A percentile compares a stretch with the other conserved stretches of the same genome.
These are phyloP conservation scores for Tokudaia muenninki DNA, from an alignment of 2,797 vertebrate species.

Conservation along the genomic window DNA sequence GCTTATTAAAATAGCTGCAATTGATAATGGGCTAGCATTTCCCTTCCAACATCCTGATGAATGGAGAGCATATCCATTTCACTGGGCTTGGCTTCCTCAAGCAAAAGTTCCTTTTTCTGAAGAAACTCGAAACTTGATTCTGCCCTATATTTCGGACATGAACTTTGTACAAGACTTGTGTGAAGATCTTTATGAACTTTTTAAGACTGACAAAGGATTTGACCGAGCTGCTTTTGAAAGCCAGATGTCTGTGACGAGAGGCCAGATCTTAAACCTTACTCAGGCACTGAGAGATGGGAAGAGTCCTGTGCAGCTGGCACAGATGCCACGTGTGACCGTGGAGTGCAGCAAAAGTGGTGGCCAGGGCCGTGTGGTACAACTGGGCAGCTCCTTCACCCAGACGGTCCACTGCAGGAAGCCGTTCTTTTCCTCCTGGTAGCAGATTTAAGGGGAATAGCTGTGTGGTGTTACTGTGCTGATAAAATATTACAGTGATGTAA, in stretches of 20 bases:
- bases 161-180: conserved; percentile 99
- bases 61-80: conserved; percentile 99
- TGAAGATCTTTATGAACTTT: conserved; percentile 98
- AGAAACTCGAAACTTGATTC: conserved; percentile 95
- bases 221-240: conserved; percentile 97
- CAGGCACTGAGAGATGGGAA: conserved; percentile 96
- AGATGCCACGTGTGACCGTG: conserved; percentile 98
- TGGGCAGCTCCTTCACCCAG: conserved; percentile 95
- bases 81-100: conserved; percentile 98
- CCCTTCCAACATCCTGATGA: conserved; percentile 99
- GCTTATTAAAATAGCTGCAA: conserved; percentile 96
- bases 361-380: conserved; percentile 94
- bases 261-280: conserved; percentile 97
- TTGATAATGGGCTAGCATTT: conserved; percentile 98
- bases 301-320: conserved; percentile 96
- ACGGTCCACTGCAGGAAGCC: conserved; percentile 98
- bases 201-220: conserved; percentile 97
- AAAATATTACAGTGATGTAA: conserved; percentile 77
- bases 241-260: conserved; percentile 99
- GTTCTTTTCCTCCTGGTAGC: conserved; percentile 98
- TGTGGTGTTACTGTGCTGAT: conserved; percentile 70
- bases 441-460: neutral
- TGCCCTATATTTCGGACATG: conserved; percentile 97
- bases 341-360: conserved; percentile 93
- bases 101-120: conserved; percentile 98